Evolutionary conservation across 2,113 vertebrate genomes (phyloP).

Genomic region (Delphinapterus leucas): DNA sequence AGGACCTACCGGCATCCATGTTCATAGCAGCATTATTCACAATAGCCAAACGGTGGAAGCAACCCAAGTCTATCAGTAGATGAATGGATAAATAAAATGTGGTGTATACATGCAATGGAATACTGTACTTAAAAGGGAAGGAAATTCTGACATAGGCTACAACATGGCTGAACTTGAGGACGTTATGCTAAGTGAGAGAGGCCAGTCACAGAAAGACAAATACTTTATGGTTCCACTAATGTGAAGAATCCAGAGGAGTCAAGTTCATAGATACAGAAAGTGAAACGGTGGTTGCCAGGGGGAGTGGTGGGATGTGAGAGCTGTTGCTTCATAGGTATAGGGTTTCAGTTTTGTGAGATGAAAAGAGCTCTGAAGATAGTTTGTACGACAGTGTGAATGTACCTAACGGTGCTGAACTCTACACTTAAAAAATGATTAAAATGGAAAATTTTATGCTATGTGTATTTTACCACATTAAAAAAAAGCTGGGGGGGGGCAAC

Average conservation of each 20-base stretch:
- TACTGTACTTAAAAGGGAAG: too few species aligned
- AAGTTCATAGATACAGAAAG: background rate
- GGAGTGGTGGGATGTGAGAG: background rate
- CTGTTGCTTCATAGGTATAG: background rate
- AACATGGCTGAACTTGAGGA: too few species aligned
- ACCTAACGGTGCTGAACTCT: background rate
- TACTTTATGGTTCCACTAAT: background rate
- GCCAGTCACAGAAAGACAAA: background rate
- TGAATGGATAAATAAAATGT: too few species aligned
- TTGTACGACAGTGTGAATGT: background rate
- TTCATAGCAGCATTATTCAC: background rate
- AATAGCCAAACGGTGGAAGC: background rate
- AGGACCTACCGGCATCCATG: background rate
- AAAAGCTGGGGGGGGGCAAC: background rate
- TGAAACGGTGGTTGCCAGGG: background rate
- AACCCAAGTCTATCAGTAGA: background rate
- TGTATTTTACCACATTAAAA: background rate
- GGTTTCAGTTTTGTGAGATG: background rate
- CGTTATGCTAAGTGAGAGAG: too few species aligned
- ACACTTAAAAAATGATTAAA: background rate
- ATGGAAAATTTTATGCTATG: background rate
- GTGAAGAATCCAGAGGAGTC: background rate
- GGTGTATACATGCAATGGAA: too few species aligned
- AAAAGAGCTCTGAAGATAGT: background rate
- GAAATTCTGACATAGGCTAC: too few species aligned